Evolutionary conservation across 2,113 vertebrate species (phyloP).

Genomic region (Eublepharis macularius): DNA sequence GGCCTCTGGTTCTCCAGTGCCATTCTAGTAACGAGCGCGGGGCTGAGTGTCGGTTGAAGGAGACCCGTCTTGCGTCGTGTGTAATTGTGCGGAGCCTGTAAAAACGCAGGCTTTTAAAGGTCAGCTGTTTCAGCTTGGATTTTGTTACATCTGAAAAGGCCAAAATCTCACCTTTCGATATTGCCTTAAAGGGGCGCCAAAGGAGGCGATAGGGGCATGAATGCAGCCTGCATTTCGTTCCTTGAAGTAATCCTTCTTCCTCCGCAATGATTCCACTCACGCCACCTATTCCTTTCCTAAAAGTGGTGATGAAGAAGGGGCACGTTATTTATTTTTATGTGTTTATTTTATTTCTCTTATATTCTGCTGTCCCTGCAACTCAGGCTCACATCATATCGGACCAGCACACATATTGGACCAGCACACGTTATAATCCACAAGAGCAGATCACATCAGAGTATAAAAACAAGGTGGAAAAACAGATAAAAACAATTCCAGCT

Average conservation of each 20-base stretch:
- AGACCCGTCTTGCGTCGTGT: fast-evolving
- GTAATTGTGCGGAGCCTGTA: fast-evolving
- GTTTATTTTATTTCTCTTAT: no score
- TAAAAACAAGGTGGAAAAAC: no score
- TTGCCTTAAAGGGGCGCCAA: background rate
- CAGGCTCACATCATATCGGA: no score
- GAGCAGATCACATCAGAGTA: no score
- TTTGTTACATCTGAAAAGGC: conserved; percentile 23
- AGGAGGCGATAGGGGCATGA: background rate
- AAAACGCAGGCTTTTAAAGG: background rate
- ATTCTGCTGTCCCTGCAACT: no score
- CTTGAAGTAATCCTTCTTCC: background rate
- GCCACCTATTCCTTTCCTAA: background rate
- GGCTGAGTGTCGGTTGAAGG: background rate
- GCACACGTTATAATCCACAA: no score
- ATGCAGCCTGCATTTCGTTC: background rate
- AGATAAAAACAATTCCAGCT: no score
- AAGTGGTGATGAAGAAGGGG: conserved; percentile 59
- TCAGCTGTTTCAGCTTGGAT: background rate
- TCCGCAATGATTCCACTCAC: no score
- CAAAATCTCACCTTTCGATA: background rate
- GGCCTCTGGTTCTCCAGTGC: fast-evolving
- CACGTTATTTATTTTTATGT: conserved; percentile 65
- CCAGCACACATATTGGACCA: no score
- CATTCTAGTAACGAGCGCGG: fast-evolving